Conservation (phyloP, 2,888 invertebrate genomes). For the Scaptomyza flava region DNA sequence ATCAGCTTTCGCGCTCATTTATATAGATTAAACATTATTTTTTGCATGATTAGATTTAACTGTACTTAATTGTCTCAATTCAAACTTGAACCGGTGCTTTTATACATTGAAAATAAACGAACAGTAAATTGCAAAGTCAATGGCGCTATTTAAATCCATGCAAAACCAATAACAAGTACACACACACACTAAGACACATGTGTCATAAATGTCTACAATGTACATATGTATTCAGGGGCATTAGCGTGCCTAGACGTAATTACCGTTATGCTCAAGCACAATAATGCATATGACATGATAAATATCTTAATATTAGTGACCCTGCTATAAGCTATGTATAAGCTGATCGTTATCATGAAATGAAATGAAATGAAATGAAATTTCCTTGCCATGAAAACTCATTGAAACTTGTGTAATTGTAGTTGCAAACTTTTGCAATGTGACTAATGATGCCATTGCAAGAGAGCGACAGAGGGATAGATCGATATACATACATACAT, state of each 20-base stretch:
- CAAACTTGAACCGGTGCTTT: slow-evolving; percentile 1
- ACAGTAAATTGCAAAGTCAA: slow-evolving; percentile 56
- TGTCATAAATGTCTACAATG: slow-evolving; percentile 12
- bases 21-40: neutral
- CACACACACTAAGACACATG: neutral
- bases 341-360: slow-evolving; percentile 60
- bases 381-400: slow-evolving; percentile 61
- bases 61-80: slow-evolving; percentile 7
- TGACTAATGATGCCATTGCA: slow-evolving; percentile 24
- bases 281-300: slow-evolving; percentile 63
- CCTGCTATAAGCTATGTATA: slow-evolving; percentile 24
- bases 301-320: slow-evolving; percentile 63
- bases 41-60: neutral
- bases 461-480: neutral
- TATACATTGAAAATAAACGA: slow-evolving; percentile 24
- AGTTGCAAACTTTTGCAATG: slow-evolving; percentile 53
- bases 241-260: slow-evolving; percentile 75
- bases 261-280: slow-evolving; percentile 74
- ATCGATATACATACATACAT: neutral
- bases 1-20: neutral
- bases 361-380: slow-evolving; percentile 59
- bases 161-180: slow-evolving; percentile 26
- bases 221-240: slow-evolving; percentile 66
- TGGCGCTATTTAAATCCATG: slow-evolving; percentile 21
- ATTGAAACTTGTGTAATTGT: slow-evolving; percentile 61